Evolutionary conservation across 2,888 invertebrate species (phyloP).

Genomic region (Dryomyza anilis): DNA sequence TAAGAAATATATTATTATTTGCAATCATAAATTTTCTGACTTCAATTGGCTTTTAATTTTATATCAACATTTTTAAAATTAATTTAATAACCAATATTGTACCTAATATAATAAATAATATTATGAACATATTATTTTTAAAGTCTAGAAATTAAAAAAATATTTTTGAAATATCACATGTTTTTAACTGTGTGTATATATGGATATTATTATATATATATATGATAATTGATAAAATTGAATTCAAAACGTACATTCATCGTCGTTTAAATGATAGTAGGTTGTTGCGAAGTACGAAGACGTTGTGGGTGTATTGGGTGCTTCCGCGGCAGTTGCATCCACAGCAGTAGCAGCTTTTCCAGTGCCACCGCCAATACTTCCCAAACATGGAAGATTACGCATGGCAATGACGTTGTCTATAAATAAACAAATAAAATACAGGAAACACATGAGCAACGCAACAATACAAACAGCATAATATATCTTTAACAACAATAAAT

Average conservation of each 20-base stretch:
- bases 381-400: slow-evolving; percentile 59
- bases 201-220: background rate
- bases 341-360: slow-evolving; percentile 42
- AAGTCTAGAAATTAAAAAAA: background rate
- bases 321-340: slow-evolving; percentile 51
- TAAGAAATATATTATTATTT: too few relatives aligned
- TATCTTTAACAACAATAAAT: slow-evolving; percentile 1
- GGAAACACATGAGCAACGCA: background rate
- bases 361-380: slow-evolving; percentile 43
- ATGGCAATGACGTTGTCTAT: slow-evolving; percentile 60
- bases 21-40: too few relatives aligned
- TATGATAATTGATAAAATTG: background rate
- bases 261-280: slow-evolving; percentile 59
- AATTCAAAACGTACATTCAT: slow-evolving; percentile 58
- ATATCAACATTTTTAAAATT: too few relatives aligned
- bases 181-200: background rate
- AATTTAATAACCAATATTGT: too few relatives aligned
- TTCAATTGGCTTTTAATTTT: too few relatives aligned
- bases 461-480: too few relatives aligned
- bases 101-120: too few relatives aligned
- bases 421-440: slow-evolving; percentile 34
- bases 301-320: slow-evolving; percentile 48
- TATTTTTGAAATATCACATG: background rate
- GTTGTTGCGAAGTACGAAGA: slow-evolving; percentile 60
- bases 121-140: background rate